Evolutionary conservation across 2,113 vertebrate genomes (phyloP).

Genomic region (Atlantisia rogersi): DNA sequence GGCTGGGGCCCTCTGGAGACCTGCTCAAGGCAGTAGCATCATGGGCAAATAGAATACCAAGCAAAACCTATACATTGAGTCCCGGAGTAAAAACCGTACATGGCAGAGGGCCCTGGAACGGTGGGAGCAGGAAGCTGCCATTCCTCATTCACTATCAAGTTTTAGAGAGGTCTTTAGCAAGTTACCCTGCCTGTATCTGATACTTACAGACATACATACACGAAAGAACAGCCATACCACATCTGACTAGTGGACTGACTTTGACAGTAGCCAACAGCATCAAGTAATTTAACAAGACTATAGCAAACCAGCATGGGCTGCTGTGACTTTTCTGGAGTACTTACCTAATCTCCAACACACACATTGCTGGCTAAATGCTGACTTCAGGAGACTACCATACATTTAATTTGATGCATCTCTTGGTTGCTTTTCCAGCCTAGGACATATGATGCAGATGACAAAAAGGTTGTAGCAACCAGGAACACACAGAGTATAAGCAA

Average conservation of each 20-base stretch:
- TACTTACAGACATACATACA: accelerated
- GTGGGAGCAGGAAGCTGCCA: neutral
- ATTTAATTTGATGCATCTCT: neutral
- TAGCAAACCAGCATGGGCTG: neutral
- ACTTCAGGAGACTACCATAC: neutral
- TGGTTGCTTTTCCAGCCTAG: neutral
- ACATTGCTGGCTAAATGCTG: neutral
- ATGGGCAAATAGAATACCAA: neutral
- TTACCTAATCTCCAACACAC: neutral
- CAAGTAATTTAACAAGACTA: neutral
- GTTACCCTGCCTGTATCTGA: neutral
- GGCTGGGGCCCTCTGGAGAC: neutral
- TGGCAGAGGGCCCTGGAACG: neutral
- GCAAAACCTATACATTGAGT: neutral
- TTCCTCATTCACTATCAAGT: accelerated
- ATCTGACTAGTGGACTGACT: neutral
- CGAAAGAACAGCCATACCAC: neutral
- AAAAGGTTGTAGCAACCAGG: neutral
- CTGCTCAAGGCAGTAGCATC: neutral
- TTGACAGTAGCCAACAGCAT: neutral
- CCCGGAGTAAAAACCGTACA: neutral
- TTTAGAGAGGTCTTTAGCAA: neutral
- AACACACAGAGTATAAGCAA: neutral
- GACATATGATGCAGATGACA: neutral
- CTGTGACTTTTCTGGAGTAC: neutral